Conservation (phyloP, 2,888 invertebrate genomes). For the Tiliacea citrago region DNA sequence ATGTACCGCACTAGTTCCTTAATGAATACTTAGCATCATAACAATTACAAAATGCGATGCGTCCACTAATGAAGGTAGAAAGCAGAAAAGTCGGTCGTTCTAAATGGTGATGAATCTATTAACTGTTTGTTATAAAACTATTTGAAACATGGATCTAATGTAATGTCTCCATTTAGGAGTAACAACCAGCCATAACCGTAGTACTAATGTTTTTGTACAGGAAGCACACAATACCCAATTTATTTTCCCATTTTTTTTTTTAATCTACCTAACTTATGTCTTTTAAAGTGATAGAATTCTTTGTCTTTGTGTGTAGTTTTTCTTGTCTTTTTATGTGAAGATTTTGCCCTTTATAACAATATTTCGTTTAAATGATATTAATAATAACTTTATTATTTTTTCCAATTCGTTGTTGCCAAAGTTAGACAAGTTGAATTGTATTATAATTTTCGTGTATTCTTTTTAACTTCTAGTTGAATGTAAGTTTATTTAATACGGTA, state of each 20-base stretch:
- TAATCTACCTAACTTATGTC: neutral
- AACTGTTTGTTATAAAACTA: conserved; percentile 18
- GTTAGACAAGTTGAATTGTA: neutral
- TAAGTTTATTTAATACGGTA: neutral
- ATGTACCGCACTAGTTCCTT: conserved; percentile 6
- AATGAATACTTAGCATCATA: conserved; percentile 19
- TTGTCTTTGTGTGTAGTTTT: too few species aligned
- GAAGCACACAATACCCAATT: neutral
- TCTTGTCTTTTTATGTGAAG: too few species aligned
- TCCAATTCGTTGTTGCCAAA: too few species aligned
- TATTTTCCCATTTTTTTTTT: neutral
- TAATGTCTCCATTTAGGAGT: neutral
- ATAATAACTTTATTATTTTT: neutral
- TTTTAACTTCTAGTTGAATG: neutral
- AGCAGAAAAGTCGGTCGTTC: conserved; percentile 39
- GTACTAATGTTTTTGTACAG: neutral
- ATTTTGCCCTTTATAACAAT: too few species aligned
- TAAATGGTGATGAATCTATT: conserved; percentile 11
- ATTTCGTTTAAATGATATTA: neutral
- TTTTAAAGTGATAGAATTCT: neutral
- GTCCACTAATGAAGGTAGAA: conserved; percentile 30
- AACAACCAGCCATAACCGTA: neutral
- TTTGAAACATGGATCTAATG: neutral
- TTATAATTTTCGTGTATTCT: neutral
- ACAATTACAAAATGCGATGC: conserved; percentile 18